Evolutionary conservation across 2,113 vertebrate genomes (phyloP), one percentile per base, ranked within the genome.

Genomic region (Tragulus kanchil): DNA sequence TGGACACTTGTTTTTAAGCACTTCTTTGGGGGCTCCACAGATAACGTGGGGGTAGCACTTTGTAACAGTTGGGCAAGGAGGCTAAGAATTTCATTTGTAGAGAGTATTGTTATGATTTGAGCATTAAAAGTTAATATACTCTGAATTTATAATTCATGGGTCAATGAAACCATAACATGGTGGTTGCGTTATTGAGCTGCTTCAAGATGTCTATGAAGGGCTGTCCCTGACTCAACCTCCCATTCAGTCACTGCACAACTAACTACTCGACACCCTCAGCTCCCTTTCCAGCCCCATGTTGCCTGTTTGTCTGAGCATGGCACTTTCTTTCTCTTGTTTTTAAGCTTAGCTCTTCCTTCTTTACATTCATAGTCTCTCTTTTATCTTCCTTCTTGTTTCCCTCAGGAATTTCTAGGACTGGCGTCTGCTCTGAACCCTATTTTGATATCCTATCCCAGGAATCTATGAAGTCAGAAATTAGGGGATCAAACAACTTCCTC

Each of bases 391-490:
- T 50, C 4, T 65, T 61, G 84, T 69, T 42, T 94, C 8, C 2
- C 45, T 77, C n/a, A 5, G 12, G 15, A 56, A 5, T 96, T 84
- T 81, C 89, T 84, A 93, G 73, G 14, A 61, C 58, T 93, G 52
- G 1, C 42, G 45, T 92, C 45, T 64, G 6, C 26, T 88, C 26
- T 87, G 64, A 62, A 17, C 62, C 31, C 26, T 93, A 10, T 97
- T 96, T 45, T 85, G 62, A 87, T 75, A 83, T 94, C 36, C 67
- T 78, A 4, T 84, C 77, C 48, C 28, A 94, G 84, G 26, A 78
- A 85, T 58, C 67, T 81, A 28, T 92, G 75, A 77, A 90, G 64
- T 84, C 73, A 93, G 67, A 96, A 96, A 86, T 10, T 56, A 77
- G 85, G 84, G 75, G 90, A 84, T 78, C 59, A 65, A 54, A 65